Evolutionary conservation across 2,888 invertebrate species (phyloP).

Genomic region (Eupithecia vulgata): DNA sequence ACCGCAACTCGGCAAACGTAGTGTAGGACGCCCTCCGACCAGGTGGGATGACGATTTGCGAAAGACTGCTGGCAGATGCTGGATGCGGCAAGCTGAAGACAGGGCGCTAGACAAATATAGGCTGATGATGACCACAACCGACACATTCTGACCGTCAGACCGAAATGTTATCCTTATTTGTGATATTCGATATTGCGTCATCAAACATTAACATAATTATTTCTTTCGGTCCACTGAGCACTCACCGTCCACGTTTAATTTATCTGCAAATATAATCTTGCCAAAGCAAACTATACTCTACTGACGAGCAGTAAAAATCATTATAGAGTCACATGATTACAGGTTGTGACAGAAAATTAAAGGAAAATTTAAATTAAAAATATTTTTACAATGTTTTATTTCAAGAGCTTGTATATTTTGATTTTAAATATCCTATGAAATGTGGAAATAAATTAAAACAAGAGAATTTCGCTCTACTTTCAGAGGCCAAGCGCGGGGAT

Average conservation of each 20-base stretch:
- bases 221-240: conserved; percentile 47
- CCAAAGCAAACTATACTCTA: conserved; percentile 30
- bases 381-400: conserved; percentile 30
- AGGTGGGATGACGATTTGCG: too few relatives aligned
- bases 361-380: conserved; percentile 42
- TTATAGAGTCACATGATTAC: conserved; percentile 39
- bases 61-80: too few relatives aligned
- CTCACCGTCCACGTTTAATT: conserved; percentile 42
- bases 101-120: too few relatives aligned
- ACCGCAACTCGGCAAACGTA: too few relatives aligned
- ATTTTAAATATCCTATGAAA: background rate
- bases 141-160: background rate
- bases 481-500: too few relatives aligned
- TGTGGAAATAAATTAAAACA: background rate
- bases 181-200: conserved; percentile 40
- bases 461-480: background rate
- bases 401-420: conserved; percentile 22
- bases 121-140: too few relatives aligned
- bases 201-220: conserved; percentile 49
- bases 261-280: conserved; percentile 36
- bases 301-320: conserved; percentile 10
- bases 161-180: conserved; percentile 12
- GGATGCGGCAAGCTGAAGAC: too few relatives aligned
- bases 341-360: conserved; percentile 41
- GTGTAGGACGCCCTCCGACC: too few relatives aligned